Evolutionary conservation across 2,888 invertebrate species (phyloP).

Genomic region (Ctenicera cuprea): DNA sequence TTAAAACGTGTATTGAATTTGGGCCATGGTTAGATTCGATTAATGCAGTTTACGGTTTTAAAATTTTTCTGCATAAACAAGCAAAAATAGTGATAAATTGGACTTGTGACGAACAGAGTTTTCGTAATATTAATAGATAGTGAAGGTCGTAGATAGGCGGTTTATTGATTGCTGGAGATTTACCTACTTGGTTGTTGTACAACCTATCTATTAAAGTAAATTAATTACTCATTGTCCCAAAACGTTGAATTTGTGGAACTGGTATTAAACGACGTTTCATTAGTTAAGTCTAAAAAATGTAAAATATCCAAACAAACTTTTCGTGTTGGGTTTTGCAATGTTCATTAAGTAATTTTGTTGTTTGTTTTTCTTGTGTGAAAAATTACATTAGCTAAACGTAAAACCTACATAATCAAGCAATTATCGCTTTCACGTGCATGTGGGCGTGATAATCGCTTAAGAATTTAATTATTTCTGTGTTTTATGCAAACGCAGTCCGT

Average conservation of each 20-base stretch:
- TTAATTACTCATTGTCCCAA: constrained; percentile 24
- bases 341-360: not conserved
- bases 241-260: constrained; percentile 9
- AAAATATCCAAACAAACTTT: not conserved
- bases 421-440: constrained; percentile 28
- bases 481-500: constrained; percentile 25
- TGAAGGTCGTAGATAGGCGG: constrained; percentile 24
- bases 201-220: constrained; percentile 5
- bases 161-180: constrained; percentile 17
- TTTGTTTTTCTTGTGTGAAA: constrained; percentile 12
- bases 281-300: not conserved
- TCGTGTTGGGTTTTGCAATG: not conserved
- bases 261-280: not conserved
- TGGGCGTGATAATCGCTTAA: constrained; percentile 33
- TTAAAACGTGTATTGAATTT: not conserved
- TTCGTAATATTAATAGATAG: constrained; percentile 18
- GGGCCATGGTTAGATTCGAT: too few relatives aligned
- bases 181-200: constrained; percentile 17
- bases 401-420: constrained; percentile 31
- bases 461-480: constrained; percentile 32
- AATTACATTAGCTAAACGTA: constrained; percentile 22
- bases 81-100: constrained; percentile 1
- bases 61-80: not conserved
- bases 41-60: too few relatives aligned
- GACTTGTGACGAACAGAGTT: constrained; percentile 2